Conservation (phyloP, 1,140 invertebrate genomes). For the Harlomillsia oculata region DNA sequence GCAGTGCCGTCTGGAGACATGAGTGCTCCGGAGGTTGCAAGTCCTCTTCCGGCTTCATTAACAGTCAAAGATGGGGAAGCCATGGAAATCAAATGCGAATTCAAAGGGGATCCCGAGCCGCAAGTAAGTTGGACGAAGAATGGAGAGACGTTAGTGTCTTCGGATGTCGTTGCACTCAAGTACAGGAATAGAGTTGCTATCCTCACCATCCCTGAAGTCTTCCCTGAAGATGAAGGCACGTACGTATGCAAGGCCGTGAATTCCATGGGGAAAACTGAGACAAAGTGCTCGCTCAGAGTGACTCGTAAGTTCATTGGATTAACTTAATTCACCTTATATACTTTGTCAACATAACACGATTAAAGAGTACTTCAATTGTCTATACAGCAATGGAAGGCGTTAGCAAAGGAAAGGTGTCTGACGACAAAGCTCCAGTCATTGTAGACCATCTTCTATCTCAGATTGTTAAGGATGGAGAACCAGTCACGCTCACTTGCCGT, state of each 20-base stretch:
- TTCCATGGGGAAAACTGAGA: slow-evolving; percentile 70
- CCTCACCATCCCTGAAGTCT: slow-evolving; percentile 78
- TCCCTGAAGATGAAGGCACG: slow-evolving; percentile 84
- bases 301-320: slow-evolving; percentile 55
- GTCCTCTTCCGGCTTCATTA: slow-evolving; percentile 48
- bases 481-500: slow-evolving; percentile 69
- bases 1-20: slow-evolving; percentile 77
- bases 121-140: slow-evolving; percentile 71
- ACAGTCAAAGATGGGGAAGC: slow-evolving; percentile 71
- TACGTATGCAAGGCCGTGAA: slow-evolving; percentile 84
- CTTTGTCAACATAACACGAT: background rate
- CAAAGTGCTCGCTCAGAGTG: slow-evolving; percentile 69
- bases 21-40: slow-evolving; percentile 64
- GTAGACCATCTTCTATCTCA: slow-evolving; percentile 70
- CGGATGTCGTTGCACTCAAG: slow-evolving; percentile 78
- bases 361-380: background rate
- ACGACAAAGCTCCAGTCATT: slow-evolving; percentile 68
- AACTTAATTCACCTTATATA: slow-evolving; percentile 33
- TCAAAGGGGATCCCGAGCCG: slow-evolving; percentile 64
- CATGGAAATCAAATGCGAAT: slow-evolving; percentile 62
- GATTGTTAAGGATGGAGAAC: slow-evolving; percentile 74
- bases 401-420: slow-evolving; percentile 45
- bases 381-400: slow-evolving; percentile 51
- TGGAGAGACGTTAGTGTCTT: slow-evolving; percentile 60
- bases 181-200: slow-evolving; percentile 79